A percentile compares a stretch with the other conserved stretches of the same genome.
Evolutionary conservation across 2,888 invertebrate species (phyloP).

Genomic region (Limnephilus rhombicus): DNA sequence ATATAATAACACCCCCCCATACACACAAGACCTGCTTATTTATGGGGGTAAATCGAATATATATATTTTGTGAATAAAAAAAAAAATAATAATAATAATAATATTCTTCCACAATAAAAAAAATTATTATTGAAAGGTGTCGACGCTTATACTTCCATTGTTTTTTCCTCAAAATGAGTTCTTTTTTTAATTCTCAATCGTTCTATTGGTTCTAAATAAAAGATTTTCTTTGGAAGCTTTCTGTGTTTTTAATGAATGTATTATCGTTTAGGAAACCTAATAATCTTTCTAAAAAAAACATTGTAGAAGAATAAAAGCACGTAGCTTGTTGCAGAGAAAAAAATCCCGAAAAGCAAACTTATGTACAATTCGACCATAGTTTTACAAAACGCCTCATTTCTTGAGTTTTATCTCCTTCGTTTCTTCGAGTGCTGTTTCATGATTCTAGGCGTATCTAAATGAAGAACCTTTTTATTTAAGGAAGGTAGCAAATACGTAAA

Average conservation of each 20-base stretch:
- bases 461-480: constrained; percentile 26
- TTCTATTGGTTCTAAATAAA: no score
- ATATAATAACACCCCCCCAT: no score
- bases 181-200: no score
- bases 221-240: no score
- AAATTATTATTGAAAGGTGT: neutral
- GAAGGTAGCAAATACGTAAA: neutral
- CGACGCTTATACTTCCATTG: no score
- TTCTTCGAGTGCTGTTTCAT: constrained; percentile 21
- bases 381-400: constrained; percentile 27
- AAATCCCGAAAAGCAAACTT: neutral
- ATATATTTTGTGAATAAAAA: no score
- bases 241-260: neutral
- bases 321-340: neutral
- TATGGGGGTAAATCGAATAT: no score
- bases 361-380: neutral
- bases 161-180: no score
- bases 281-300: neutral
- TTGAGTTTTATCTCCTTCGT: constrained; percentile 19
- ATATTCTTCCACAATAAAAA: no score
- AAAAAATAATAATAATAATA: no score
- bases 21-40: no score
- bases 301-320: neutral
- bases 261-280: neutral
- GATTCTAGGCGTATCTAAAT: constrained; percentile 32